A percentile compares a stretch with the other conserved stretches of the same genome.
Evolutionary conservation across 1,140 invertebrate genomes (phyloP).

Genomic region (Sminthurinus signatus): DNA sequence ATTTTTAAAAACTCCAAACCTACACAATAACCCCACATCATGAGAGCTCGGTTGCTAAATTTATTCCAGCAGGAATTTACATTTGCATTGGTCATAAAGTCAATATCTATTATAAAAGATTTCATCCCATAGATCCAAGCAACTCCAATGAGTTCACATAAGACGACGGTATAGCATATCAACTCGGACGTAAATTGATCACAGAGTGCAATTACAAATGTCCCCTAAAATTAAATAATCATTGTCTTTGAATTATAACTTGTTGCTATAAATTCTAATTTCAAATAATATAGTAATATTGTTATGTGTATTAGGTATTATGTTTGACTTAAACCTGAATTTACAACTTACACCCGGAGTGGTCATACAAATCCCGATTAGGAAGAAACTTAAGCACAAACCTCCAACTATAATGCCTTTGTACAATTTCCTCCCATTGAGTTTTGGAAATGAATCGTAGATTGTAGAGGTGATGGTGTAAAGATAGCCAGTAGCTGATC

Average conservation of each 20-base stretch:
- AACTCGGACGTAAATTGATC: conserved; percentile 80
- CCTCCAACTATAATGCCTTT: neutral
- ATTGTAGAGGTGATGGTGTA: neutral
- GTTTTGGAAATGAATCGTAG: neutral
- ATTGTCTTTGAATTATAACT: no score
- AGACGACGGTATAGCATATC: conserved; percentile 62
- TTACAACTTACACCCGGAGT: no score
- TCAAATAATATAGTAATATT: no score
- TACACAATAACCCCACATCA: conserved; percentile 1
- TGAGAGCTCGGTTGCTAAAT: neutral
- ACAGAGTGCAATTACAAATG: conserved; percentile 70
- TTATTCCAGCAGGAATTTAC: no score
- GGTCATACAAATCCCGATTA: neutral
- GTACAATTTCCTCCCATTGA: no score
- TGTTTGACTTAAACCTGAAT: no score
- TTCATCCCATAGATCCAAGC: conserved; percentile 68
- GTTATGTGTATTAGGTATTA: neutral
- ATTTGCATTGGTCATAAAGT: conserved; percentile 66
- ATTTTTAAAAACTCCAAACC: no score
- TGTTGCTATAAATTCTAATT: no score
- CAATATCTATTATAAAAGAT: conserved; percentile 64
- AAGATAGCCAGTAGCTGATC: conserved; percentile 42
- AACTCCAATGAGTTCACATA: conserved; percentile 61
- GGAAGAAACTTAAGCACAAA: neutral
- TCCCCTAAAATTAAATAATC: conserved; percentile 58